phyloP scores from a whole-genome alignment of 2,797 vertebrate species.

The Odontamblyopus lacepedii region DNA sequence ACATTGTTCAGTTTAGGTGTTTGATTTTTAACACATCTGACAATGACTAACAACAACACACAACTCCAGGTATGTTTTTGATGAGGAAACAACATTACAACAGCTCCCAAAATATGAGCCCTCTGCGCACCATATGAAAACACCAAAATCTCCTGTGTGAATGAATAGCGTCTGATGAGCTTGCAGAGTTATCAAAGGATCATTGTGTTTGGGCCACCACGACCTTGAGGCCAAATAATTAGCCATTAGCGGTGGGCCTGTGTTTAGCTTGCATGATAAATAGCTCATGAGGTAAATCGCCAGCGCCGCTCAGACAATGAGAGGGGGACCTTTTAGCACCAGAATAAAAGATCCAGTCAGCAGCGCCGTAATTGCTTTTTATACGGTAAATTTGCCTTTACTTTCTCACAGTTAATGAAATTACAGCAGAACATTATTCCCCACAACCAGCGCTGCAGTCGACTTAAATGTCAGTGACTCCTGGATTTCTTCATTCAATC shows the following conservation, averaged over 20 bases:
- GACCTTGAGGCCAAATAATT: constrained; percentile 51
- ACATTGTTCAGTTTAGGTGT: too few species aligned
- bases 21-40: too few species aligned
- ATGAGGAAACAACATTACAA: too few species aligned
- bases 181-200: constrained; percentile 24
- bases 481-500: constrained; percentile 86
- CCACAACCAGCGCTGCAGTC: constrained; percentile 83
- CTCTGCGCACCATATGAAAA: too few species aligned
- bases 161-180: constrained; percentile 22
- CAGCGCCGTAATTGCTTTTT: constrained; percentile 96
- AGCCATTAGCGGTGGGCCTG: constrained; percentile 26
- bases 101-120: too few species aligned
- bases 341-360: constrained; percentile 86
- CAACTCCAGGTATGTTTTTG: too few species aligned
- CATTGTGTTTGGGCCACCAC: constrained; percentile 19
- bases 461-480: constrained; percentile 87
- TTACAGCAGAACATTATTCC: constrained; percentile 91
- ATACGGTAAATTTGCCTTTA: constrained; percentile 98
- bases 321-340: constrained; percentile 51
- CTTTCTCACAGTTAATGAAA: constrained; percentile 94
- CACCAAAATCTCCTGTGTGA: background rate
- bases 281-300: constrained; percentile 39
- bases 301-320: constrained; percentile 49
- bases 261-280: constrained; percentile 51
- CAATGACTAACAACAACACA: too few species aligned